Conservation (phyloP, 2,113 vertebrate genomes). For the Ancistrus triradiatus region DNA sequence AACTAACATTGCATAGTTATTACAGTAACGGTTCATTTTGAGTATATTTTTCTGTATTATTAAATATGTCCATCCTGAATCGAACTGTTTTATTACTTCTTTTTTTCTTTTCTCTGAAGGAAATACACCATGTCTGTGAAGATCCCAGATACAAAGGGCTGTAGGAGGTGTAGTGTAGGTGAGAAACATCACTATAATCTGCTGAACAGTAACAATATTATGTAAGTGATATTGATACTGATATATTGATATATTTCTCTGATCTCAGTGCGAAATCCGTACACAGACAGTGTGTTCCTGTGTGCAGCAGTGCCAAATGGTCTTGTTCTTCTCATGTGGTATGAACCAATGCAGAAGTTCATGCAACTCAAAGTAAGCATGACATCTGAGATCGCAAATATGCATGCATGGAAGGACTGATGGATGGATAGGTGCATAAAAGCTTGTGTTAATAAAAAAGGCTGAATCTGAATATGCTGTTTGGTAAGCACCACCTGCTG, state of each 20-base stretch:
- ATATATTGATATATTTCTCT: conserved; percentile 6
- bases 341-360: conserved; percentile 74
- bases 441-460: too few species aligned
- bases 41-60: not conserved
- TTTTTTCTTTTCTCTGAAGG: conserved; percentile 48
- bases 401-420: not conserved
- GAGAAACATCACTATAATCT: conserved; percentile 12
- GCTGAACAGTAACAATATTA: too few species aligned
- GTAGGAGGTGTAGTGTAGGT: conserved; percentile 49
- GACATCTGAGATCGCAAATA: not conserved
- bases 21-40: not conserved
- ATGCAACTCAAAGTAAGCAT: conserved; percentile 71
- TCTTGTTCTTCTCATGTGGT: conserved; percentile 73
- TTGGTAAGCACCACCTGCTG: too few species aligned
- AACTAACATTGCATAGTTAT: too few species aligned
- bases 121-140: conserved; percentile 71
- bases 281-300: conserved; percentile 70
- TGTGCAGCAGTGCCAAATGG: conserved; percentile 64
- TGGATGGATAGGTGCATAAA: too few species aligned
- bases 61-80: too few species aligned
- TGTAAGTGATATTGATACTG: not conserved
- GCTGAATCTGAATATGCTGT: too few species aligned
- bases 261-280: conserved; percentile 67
- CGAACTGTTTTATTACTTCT: not conserved
- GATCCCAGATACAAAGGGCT: conserved; percentile 76